These are phyloP conservation scores for Anas platyrhynchos DNA, from an alignment of 2,113 vertebrate species.

Conservation along the genomic window DNA sequence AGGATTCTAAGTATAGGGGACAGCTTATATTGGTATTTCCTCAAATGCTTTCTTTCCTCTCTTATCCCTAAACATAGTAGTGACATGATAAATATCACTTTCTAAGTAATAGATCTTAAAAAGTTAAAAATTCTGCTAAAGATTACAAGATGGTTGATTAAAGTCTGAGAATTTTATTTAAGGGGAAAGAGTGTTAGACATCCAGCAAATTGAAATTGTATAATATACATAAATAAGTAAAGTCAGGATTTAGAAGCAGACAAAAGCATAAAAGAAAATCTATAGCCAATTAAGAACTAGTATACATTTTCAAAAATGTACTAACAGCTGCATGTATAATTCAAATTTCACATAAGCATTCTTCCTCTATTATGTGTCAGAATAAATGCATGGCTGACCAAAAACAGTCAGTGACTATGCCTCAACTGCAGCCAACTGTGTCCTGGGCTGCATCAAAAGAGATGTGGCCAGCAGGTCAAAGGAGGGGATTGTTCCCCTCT, in stretches of 20 bases:
- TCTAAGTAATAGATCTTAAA: not conserved
- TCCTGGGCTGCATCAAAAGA: no score
- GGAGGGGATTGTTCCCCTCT: no score
- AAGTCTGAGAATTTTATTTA: not conserved
- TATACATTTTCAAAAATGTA: not conserved
- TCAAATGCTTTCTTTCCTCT: not conserved
- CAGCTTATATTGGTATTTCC: not conserved
- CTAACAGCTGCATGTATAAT: not conserved
- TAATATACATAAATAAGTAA: rapidly evolving
- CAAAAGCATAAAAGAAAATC: not conserved
- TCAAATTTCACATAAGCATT: not conserved
- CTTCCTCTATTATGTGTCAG: not conserved
- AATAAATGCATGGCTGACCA: not conserved
- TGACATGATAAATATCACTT: not conserved
- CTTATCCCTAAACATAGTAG: not conserved
- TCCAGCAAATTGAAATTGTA: not conserved
- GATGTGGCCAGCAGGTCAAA: no score
- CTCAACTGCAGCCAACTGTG: no score
- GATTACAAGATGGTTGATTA: not conserved
- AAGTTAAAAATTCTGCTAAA: not conserved
- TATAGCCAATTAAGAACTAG: not conserved
- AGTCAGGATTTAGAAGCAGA: rapidly evolving
- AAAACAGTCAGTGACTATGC: not conserved
- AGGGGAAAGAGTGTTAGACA: not conserved
- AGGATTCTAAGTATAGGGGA: not conserved